Conservation (phyloP, 2,113 vertebrate genomes). For the Pluvialis apricaria region DNA sequence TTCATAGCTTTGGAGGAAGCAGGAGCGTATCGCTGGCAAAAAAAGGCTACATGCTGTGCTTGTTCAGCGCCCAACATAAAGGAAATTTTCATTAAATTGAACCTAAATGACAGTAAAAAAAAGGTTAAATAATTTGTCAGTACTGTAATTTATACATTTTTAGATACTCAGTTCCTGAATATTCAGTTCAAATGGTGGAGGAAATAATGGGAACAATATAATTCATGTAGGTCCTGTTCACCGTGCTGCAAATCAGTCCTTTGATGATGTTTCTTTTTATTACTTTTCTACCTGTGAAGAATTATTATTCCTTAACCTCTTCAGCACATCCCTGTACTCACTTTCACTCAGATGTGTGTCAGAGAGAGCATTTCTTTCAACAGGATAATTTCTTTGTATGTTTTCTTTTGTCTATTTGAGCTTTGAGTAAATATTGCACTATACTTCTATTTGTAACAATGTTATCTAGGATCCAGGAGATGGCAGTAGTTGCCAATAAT, state of each 20-base stretch:
- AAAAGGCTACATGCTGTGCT: not conserved
- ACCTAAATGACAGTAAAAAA: not conserved
- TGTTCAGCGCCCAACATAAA: not conserved
- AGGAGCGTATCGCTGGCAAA: not conserved
- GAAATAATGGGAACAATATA: not conserved
- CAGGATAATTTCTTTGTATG: not conserved
- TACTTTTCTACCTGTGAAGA: not conserved
- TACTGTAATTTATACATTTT: not conserved
- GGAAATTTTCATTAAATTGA: not conserved
- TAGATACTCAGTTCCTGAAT: not conserved
- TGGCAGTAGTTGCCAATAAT: conserved; percentile 30
- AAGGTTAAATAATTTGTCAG: not conserved
- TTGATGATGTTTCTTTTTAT: not conserved
- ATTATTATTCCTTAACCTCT: not conserved
- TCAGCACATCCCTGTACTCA: not conserved
- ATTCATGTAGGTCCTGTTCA: not conserved
- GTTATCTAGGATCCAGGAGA: conserved; percentile 6
- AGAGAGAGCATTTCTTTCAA: not conserved
- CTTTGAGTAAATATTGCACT: not conserved
- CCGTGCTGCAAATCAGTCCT: not conserved
- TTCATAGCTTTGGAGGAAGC: not conserved
- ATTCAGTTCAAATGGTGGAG: not conserved
- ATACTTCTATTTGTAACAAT: not conserved
- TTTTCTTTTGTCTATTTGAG: not conserved
- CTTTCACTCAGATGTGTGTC: not conserved